phyloP scores from a whole-genome alignment of 2,797 vertebrate species.

The Capromys pilorides region DNA sequence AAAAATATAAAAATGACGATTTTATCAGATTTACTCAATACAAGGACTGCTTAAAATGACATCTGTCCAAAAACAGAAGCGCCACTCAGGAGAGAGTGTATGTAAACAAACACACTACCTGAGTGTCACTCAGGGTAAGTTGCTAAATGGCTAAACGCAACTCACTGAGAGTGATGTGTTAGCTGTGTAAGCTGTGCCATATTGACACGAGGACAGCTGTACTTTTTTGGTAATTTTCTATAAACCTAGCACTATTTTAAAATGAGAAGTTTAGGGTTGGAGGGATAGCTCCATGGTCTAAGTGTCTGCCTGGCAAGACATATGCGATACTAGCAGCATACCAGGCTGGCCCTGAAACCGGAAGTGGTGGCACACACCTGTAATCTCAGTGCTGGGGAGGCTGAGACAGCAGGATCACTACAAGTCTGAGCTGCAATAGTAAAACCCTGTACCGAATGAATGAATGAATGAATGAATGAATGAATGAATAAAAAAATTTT shows the following conservation, averaged over 20 bases:
- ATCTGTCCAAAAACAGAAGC: not conserved
- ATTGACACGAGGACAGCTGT: not conserved
- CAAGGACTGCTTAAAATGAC: not conserved
- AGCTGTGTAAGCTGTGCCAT: not conserved
- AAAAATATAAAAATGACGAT: not conserved
- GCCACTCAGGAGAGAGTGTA: not conserved
- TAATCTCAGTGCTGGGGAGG: no score
- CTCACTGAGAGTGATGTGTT: not conserved
- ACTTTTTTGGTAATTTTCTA: not conserved
- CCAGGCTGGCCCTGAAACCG: no score
- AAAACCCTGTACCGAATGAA: no score
- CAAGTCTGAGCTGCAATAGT: no score
- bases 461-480: no score
- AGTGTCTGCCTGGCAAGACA: no score
- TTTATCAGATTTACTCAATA: not conserved
- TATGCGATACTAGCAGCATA: no score
- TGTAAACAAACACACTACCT: not conserved
- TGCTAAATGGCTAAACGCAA: not conserved
- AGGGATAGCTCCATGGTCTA: no score
- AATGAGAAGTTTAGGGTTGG: not conserved
- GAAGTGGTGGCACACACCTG: no score
- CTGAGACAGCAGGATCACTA: no score
- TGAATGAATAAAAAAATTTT: no score
- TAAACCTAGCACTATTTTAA: conserved; percentile 3
- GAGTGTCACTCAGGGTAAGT: not conserved